A percentile compares a stretch with the other conserved stretches of the same genome.
Evolutionary conservation across 2,888 invertebrate genomes (phyloP).

Genomic region (Andrena minutula): DNA sequence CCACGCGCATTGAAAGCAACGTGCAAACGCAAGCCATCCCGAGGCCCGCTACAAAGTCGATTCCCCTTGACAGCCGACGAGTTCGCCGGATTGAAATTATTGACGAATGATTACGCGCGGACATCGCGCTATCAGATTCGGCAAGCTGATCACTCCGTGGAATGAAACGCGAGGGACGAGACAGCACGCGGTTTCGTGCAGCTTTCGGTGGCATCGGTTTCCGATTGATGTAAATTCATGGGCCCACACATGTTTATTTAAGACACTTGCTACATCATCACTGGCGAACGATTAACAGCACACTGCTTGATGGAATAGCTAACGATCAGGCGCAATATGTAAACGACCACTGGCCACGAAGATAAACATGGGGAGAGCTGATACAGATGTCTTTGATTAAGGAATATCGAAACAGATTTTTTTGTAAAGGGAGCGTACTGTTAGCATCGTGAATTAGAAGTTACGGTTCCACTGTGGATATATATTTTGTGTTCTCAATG

Average conservation of each 20-base stretch:
- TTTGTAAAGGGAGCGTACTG: no score
- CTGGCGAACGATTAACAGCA: not conserved
- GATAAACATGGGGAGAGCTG: not conserved
- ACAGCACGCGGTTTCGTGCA: constrained; percentile 10
- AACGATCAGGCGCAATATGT: no score
- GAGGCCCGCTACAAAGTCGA: constrained; percentile 55
- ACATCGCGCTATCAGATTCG: constrained; percentile 60
- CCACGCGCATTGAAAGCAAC: constrained; percentile 27
- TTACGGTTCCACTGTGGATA: no score
- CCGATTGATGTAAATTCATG: not conserved
- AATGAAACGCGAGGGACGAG: constrained; percentile 25
- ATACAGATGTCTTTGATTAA: no score
- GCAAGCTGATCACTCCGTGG: constrained; percentile 32
- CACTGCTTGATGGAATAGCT: not conserved
- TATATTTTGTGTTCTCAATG: no score
- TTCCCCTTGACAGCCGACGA: constrained; percentile 64
- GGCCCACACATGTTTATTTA: not conserved
- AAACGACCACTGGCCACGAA: not conserved
- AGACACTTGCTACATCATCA: not conserved
- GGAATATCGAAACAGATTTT: no score
- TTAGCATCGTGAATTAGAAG: no score
- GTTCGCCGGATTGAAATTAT: constrained; percentile 63
- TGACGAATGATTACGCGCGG: constrained; percentile 63
- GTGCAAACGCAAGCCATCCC: not conserved
- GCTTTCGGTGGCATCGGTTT: not conserved